Evolutionary conservation across 1,140 invertebrate genomes (phyloP), one percentile per base, ranked within the genome.

Genomic region (Battus philenor): DNA sequence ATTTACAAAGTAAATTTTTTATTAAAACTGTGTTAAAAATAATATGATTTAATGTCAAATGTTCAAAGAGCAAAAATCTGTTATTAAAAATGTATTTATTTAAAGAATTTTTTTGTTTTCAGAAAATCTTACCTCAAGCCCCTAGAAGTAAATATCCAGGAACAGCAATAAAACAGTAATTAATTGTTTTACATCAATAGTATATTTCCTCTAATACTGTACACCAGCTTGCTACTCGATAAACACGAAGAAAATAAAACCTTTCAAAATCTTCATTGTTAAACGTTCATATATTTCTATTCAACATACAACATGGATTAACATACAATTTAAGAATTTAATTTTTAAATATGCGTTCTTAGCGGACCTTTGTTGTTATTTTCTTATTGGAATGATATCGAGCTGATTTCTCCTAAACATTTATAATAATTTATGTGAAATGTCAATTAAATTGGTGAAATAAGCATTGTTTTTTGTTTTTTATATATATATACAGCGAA

Each of bases 131-230:
- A 50, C n/a, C 39, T 55, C 11, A 59, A 58, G 34, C 32, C 26
- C 16, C 29, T 56, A n/a, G 55, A 64, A 13, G 52, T 38, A 29
- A 45, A 12, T 50, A 17, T 27, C 8, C 13, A 46, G 15, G 43
- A 30, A 47, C 41, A 33, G 7, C 22, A 75, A 76, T 74, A 55
- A 77, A 81, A 78, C 72, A 71, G 60, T 41, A 55, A 53, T 63
- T 55, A 44, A 54, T 43, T 47, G n/a, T 47, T 51, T 54, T 51
- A 64, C 54, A 70, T 68, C 52, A 68, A 64, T 59, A 65, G 71
- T 80, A 76, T 82, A 82, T 78, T 78, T 80, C 45, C 57, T 73
- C 78, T 80, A 80, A 80, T 75, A 83, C 74, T 80, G 72, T 78
- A 77, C 73, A 74, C 63, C 59, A 68, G 38, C 34, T 54, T n/a